These are phyloP conservation scores for Solea senegalensis DNA, from an alignment of 2,113 vertebrate genomes.

Conservation along the genomic window DNA sequence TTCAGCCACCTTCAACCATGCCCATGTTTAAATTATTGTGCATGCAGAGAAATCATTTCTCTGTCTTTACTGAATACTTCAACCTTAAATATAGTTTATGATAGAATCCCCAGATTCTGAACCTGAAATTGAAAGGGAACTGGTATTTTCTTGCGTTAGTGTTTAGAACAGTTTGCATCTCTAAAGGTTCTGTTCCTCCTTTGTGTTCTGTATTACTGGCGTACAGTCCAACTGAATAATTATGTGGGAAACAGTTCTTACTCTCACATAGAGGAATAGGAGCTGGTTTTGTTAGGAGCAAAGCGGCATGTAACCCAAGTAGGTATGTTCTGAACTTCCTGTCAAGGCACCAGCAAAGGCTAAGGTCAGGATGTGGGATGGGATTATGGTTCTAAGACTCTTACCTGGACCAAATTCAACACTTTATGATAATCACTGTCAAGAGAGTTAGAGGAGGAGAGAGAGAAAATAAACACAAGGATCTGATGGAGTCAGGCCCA, in stretches of 20 bases:
- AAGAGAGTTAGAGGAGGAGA: background rate
- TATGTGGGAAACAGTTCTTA: background rate
- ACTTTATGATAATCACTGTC: slow-evolving; percentile 12
- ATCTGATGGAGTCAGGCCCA: background rate
- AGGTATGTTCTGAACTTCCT: slow-evolving; percentile 40
- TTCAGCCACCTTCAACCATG: background rate
- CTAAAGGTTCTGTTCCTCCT: background rate
- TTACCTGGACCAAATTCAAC: slow-evolving; percentile 36
- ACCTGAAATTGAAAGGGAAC: background rate
- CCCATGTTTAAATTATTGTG: slow-evolving; percentile 5
- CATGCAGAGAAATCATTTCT: background rate
- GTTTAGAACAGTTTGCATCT: background rate
- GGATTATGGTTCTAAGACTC: slow-evolving; percentile 36
- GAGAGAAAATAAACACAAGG: background rate
- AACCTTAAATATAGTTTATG: no score
- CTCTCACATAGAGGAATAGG: no score
- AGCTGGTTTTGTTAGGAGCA: background rate
- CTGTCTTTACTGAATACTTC: background rate
- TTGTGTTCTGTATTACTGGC: background rate
- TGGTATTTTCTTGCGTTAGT: background rate
- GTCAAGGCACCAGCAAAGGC: slow-evolving; percentile 25
- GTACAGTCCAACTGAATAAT: background rate
- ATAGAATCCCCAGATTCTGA: background rate
- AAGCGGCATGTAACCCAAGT: slow-evolving; percentile 11
- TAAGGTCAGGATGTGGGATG: slow-evolving; percentile 48